Base-by-base conservation (phyloP, 2,888 invertebrate species). In the Hesperia comma region DNA sequence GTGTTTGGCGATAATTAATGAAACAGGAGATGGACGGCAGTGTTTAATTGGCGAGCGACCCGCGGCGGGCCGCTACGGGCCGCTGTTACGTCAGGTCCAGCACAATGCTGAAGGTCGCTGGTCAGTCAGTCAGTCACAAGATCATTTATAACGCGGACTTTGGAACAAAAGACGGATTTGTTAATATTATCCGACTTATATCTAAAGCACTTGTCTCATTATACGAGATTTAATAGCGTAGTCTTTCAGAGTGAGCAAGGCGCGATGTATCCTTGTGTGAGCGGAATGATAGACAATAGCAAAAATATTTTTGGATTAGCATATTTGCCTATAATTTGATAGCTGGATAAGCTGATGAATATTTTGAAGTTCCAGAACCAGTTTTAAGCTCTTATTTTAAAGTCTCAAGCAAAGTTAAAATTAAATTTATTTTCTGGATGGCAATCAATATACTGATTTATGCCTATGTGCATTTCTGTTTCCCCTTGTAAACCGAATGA, bases 111-210 rank as follows among this genome's bases (percentile, higher is more conserved):
- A 62, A 62, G 62, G 62, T n/a, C n/a, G n/a, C 40, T 62, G 53
- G 5, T 54, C n/a, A n/a, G n/a, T n/a, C n/a, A 54, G 62, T 62
- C 62, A 62, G 17, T 62, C 62, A 55, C 62, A 54, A 62, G 43
- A 55, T 62, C 54, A 62, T 62, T 62, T 62, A 43, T 62, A 62
- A 55, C 54, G 43, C 14, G 26, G 53, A 54, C 41, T 51, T 14
- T 58, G 33, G 19, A 60, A 62, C 62, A 62, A 62, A 62, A 62
- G 54, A 55, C 54, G 54, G 54, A 62, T 62, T 62, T 62, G 62
- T 62, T 62, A 62, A 62, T 62, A 62, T 62, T 62, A 62, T 62
- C 62, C 55, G 62, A 5, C 62, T 62, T 61, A 61, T 61, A 62
- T 62, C 62, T 62, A 19, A 33, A 1, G 21, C 19, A 6, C 5